Evolutionary conservation across 2,888 invertebrate species (phyloP).

Genomic region (Dendrolimus pini): DNA sequence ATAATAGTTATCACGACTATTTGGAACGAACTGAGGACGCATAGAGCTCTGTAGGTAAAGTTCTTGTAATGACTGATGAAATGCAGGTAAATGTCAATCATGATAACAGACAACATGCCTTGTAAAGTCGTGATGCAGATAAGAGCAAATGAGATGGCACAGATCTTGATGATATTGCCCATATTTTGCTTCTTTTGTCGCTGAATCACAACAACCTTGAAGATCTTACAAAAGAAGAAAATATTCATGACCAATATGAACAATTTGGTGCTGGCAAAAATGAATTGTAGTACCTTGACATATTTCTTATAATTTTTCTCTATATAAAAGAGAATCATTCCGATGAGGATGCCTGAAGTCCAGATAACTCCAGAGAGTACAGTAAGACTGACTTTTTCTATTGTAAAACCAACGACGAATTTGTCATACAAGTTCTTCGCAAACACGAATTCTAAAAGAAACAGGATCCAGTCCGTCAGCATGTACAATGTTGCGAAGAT

Average conservation of each 20-base stretch:
- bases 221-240: conserved; percentile 37
- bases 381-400: conserved; percentile 23
- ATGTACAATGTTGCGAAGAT: conserved; percentile 25
- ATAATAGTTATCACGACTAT: neutral
- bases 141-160: conserved; percentile 34
- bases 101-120: conserved; percentile 37
- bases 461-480: conserved; percentile 38
- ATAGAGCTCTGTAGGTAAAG: conserved; percentile 2
- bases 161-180: conserved; percentile 15
- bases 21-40: conserved; percentile 19
- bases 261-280: conserved; percentile 36
- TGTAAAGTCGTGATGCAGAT: conserved; percentile 43
- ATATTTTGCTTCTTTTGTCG: conserved; percentile 10
- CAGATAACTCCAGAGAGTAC: conserved; percentile 28
- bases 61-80: conserved; percentile 8
- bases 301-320: conserved; percentile 1
- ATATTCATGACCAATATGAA: conserved; percentile 33
- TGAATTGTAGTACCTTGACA: conserved; percentile 15
- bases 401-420: conserved; percentile 38
- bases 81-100: conserved; percentile 1
- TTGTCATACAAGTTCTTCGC: conserved; percentile 52
- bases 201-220: conserved; percentile 26
- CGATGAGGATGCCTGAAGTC: conserved; percentile 31
- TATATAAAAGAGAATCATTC: conserved; percentile 14
- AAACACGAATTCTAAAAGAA: conserved; percentile 53